Evolutionary conservation across 2,113 vertebrate species (phyloP).

Genomic region (Dasyurus viverrinus): DNA sequence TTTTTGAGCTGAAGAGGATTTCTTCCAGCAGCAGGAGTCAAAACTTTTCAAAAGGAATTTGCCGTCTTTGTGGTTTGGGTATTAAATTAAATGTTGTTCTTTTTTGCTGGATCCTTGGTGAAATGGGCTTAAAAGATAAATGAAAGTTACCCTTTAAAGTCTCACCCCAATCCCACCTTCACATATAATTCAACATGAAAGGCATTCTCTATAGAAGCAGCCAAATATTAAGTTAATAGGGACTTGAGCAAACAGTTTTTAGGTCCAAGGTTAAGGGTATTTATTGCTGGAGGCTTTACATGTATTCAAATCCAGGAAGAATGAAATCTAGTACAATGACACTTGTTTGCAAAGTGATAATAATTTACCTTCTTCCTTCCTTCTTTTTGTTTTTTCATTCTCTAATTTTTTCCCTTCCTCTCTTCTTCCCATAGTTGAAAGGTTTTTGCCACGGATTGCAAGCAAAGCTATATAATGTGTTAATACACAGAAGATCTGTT

Average conservation of each 20-base stretch:
- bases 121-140: slow-evolving; percentile 67
- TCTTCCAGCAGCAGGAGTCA: slow-evolving; percentile 60
- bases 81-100: slow-evolving; percentile 61
- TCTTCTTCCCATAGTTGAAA: slow-evolving; percentile 33
- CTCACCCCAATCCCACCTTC: slow-evolving; percentile 53
- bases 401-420: slow-evolving; percentile 55
- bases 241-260: slow-evolving; percentile 42
- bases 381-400: slow-evolving; percentile 26
- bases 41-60: slow-evolving; percentile 69
- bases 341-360: slow-evolving; percentile 28
- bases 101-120: slow-evolving; percentile 54
- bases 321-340: slow-evolving; percentile 51
- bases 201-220: slow-evolving; percentile 49
- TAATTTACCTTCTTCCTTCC: slow-evolving; percentile 57
- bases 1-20: slow-evolving; percentile 34
- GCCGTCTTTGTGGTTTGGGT: slow-evolving; percentile 69
- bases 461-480: neutral
- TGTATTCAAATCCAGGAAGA: slow-evolving; percentile 56
- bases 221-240: neutral
- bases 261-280: slow-evolving; percentile 59
- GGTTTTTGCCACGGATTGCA: slow-evolving; percentile 54
- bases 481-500: slow-evolving; percentile 43
- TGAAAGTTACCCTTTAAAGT: slow-evolving; percentile 63
- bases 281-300: slow-evolving; percentile 52
- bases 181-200: slow-evolving; percentile 48